Conservation (phyloP, 2,888 invertebrate genomes). For the Pheosia gnoma region DNA sequence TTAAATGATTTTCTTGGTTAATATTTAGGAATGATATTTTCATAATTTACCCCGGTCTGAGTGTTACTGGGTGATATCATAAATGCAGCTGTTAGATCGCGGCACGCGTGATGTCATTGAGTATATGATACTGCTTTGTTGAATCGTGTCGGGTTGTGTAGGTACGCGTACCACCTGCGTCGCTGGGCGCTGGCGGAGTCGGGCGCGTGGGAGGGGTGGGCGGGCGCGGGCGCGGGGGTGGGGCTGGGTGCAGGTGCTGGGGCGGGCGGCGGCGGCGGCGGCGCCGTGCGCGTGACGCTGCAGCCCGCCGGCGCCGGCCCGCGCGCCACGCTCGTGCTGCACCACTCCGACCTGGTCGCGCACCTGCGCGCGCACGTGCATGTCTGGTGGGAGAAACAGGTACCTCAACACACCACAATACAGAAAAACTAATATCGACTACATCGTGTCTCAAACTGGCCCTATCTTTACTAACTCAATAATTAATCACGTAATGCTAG, state of each 20-base stretch:
- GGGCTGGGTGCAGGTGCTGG: constrained; percentile 65
- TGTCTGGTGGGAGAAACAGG: constrained; percentile 95
- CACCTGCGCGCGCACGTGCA: constrained; percentile 97
- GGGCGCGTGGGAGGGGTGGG: constrained; percentile 89
- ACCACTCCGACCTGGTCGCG: constrained; percentile 94
- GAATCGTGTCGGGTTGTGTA: constrained; percentile 36
- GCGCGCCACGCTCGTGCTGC: constrained; percentile 91
- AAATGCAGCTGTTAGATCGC: too few species aligned
- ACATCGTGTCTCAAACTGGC: too few species aligned
- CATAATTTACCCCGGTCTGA: too few species aligned
- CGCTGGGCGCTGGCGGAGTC: constrained; percentile 95
- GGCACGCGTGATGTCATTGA: too few species aligned
- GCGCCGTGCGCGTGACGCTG: constrained; percentile 88
- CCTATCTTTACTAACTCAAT: too few species aligned
- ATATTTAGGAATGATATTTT: too few species aligned
- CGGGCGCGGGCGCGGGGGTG: constrained; percentile 85
- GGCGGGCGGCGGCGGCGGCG: constrained; percentile 71
- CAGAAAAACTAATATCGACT: too few species aligned
- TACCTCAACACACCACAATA: constrained; percentile 20
- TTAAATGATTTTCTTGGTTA: too few species aligned
- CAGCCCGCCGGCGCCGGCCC: constrained; percentile 96
- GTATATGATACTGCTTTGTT: background rate
- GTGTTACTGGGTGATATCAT: too few species aligned
- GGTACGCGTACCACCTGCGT: constrained; percentile 94
- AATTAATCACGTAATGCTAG: too few species aligned